Evolutionary conservation across 2,888 invertebrate species (phyloP), one percentile per base, ranked within the genome.

Genomic region (Agrotis clavis): DNA sequence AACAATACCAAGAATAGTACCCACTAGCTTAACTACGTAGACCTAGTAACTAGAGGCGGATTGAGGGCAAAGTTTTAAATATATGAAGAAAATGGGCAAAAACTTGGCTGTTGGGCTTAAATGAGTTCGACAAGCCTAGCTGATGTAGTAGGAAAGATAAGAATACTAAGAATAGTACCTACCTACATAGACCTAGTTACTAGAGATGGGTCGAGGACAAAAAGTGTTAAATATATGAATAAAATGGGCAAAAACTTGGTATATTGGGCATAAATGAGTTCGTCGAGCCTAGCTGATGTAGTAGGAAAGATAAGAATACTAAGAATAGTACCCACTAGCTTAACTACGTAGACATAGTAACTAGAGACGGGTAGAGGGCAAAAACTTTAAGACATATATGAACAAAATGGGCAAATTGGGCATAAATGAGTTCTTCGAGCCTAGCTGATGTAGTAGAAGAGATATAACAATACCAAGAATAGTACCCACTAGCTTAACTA

Each of bases 201-300:
- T 35, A 41, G 41, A 11, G 9, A 5, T 1, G 41, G 30, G 30
- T 41, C 2, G 41, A 41, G 41, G 41, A 11, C 41, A 41, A 11
- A 41, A 41, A 41, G 41, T 41, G 9, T 41, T 41, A 11, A 11
- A 41, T 1, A 35, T 35, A 7, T 30, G 35, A 7, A 41, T 0
- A 11, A 41, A 11, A 41, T 9, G 41, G 11, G 9, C 41, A 41
- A 41, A 41, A 41, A 35, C 35, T 41, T 9, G 11, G 11, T 11
- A 41, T 11, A 41, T 41, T 41, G 9, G 41, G 41, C 41, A 41
- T 41, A 41, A 35, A 41, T 41, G 41, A 41, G 41, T 11, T 67
- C 65, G 70, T 61, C 4, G 53, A n/a, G n/a, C 70, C 65, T 76
- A 70, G 2, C 19, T 63, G 68, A 68, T 80, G 67, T 59, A 25